These are phyloP conservation scores for Tringa solitaria DNA, from an alignment of 2,113 vertebrate genomes.

Conservation along the genomic window DNA sequence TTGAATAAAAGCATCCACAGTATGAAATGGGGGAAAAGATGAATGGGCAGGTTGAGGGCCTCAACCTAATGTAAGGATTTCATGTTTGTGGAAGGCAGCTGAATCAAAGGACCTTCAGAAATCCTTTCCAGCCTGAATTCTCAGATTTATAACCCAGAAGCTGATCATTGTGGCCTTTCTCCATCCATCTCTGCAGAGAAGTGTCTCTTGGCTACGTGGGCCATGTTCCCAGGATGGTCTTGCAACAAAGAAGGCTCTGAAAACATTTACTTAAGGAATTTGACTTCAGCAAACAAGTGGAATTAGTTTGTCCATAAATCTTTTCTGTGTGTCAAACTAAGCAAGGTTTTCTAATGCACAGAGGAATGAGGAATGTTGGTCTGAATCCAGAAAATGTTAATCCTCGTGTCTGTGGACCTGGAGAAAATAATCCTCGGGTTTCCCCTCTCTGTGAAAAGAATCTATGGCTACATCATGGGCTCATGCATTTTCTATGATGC, in stretches of 20 bases:
- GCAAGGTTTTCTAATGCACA: background rate
- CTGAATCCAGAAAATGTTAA: background rate
- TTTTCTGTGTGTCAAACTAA: background rate
- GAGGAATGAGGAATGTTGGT: background rate
- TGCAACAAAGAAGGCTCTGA: background rate
- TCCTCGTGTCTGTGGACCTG: background rate
- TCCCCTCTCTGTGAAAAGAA: background rate
- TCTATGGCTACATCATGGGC: background rate
- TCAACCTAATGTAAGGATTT: background rate
- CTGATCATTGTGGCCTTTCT: background rate
- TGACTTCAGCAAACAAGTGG: background rate
- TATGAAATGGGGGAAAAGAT: background rate
- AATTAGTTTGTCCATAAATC: background rate
- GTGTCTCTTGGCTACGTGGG: background rate
- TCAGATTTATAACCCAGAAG: background rate
- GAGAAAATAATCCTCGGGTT: background rate
- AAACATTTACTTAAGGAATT: background rate
- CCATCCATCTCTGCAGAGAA: background rate
- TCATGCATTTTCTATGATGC: background rate
- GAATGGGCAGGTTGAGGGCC: background rate
- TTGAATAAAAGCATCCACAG: background rate
- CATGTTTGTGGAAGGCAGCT: background rate
- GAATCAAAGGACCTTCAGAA: background rate
- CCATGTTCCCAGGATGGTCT: background rate
- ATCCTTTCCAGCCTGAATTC: background rate